Conservation (phyloP, 2,797 vertebrate species). For the Myotis pilosus region DNA sequence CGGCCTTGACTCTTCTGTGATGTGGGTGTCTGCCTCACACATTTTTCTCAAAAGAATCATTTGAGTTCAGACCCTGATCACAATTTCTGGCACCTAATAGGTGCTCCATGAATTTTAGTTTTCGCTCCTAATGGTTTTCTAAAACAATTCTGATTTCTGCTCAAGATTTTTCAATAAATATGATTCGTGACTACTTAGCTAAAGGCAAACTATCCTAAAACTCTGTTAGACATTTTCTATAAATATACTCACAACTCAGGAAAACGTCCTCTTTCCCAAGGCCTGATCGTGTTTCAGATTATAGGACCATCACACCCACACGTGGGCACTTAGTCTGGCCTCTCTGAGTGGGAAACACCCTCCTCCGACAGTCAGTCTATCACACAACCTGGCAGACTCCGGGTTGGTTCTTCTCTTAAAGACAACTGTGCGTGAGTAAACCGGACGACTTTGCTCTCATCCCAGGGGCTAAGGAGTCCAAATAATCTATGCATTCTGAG, state of each 20-base stretch:
- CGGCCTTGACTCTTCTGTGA: neutral
- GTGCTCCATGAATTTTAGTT: neutral
- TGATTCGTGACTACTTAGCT: neutral
- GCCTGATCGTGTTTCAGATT: neutral
- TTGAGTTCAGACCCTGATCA: neutral
- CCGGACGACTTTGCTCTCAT: neutral
- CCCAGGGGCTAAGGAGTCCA: neutral
- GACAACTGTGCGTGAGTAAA: neutral
- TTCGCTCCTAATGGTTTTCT: conserved; percentile 17
- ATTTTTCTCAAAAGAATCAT: neutral
- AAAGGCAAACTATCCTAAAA: neutral
- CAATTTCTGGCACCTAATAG: neutral
- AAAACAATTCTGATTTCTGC: neutral
- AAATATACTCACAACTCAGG: neutral
- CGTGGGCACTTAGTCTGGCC: neutral
- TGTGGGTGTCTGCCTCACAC: neutral
- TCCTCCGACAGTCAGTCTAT: neutral
- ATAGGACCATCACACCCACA: neutral
- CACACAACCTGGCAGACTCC: neutral
- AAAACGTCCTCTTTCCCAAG: neutral
- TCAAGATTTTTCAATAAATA: neutral
- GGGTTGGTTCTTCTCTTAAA: neutral
- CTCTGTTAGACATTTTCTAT: neutral
- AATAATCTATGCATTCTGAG: neutral
- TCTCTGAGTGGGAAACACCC: neutral